Evolutionary conservation across 2,888 invertebrate species (phyloP).

Genomic region (Barypeithes pellucidus): DNA sequence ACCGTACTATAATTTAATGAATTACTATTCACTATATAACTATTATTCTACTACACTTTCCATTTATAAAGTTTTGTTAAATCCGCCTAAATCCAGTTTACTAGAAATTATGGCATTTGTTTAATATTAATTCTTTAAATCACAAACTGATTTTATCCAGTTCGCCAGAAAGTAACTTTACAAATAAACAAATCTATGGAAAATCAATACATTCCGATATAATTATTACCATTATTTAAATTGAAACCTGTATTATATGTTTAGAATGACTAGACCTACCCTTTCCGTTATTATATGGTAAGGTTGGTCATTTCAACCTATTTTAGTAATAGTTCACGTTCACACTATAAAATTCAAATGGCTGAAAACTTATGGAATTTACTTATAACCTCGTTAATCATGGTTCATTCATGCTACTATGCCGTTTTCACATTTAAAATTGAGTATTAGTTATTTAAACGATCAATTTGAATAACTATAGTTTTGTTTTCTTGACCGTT

Average conservation of each 20-base stretch:
- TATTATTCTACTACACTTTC: not conserved
- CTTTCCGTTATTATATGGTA: not conserved
- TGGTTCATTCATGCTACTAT: no score
- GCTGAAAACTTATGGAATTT: no score
- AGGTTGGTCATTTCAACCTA: not conserved
- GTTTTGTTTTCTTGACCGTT: no score
- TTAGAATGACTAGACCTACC: not conserved
- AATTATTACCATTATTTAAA: conserved; percentile 27
- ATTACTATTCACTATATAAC: no score
- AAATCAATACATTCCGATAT: not conserved
- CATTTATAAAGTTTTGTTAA: conserved; percentile 4
- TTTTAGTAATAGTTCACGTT: no score
- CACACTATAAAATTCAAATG: no score
- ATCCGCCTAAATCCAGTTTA: conserved; percentile 17
- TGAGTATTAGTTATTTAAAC: no score
- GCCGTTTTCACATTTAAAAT: no score
- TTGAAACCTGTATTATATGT: conserved; percentile 7
- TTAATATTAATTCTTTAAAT: not conserved
- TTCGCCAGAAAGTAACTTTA: not conserved
- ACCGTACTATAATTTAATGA: no score
- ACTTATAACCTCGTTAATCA: no score
- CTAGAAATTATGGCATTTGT: not conserved
- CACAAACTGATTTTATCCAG: not conserved
- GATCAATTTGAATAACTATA: no score
- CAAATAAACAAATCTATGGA: not conserved